phyloP scores from a whole-genome alignment of 2,888 invertebrate species.

The Cyclophora albipunctata region DNA sequence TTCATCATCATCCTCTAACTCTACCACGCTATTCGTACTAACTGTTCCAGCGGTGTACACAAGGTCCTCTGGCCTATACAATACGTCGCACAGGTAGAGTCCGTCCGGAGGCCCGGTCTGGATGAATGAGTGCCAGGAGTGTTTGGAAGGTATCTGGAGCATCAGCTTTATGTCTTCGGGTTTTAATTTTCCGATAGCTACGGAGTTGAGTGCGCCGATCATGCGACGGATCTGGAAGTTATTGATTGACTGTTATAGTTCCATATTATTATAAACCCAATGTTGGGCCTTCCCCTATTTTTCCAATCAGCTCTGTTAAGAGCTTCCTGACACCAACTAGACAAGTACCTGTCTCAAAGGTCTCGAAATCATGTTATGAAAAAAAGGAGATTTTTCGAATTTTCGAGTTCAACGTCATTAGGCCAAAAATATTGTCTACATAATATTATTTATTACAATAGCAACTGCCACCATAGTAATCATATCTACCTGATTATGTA shows the following conservation, averaged over 20 bases:
- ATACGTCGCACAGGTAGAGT: conserved; percentile 82
- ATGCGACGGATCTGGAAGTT: conserved; percentile 83
- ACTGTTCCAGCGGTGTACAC: conserved; percentile 25
- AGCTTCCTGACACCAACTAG: no score
- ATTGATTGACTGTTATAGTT: no score
- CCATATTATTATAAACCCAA: no score
- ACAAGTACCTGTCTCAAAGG: no score
- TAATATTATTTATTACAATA: no score
- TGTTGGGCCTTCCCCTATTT: no score
- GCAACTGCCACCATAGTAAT: no score
- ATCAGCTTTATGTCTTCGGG: conserved; percentile 81
- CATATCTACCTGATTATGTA: conserved; percentile 84
- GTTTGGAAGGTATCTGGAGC: conserved; percentile 84
- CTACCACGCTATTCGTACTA: background rate
- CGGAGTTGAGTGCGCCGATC: conserved; percentile 78
- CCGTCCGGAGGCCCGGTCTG: conserved; percentile 78
- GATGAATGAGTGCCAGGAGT: conserved; percentile 76
- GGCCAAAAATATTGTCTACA: no score
- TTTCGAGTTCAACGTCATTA: no score
- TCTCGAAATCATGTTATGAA: no score
- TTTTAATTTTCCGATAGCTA: conserved; percentile 77
- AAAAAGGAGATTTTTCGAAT: no score
- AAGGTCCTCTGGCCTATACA: conserved; percentile 79
- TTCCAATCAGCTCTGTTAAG: no score
- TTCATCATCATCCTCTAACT: conserved; percentile 15